Conservation (phyloP, 2,888 invertebrate species). For the Tachina lurida region DNA sequence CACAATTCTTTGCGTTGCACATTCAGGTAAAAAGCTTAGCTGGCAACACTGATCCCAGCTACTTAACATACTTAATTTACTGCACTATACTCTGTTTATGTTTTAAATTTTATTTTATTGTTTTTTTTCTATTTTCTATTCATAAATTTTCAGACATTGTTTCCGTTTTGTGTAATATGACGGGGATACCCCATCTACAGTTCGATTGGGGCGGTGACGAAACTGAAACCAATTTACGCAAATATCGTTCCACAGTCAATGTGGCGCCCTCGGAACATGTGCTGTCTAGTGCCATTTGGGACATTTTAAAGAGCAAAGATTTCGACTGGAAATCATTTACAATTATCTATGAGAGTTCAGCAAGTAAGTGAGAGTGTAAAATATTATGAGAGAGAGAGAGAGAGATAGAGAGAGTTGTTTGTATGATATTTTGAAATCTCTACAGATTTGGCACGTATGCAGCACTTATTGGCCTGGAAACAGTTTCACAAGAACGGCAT, state of each 20-base stretch:
- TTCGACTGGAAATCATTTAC: constrained; percentile 92
- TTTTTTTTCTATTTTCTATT: background rate
- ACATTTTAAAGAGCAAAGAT: constrained; percentile 85
- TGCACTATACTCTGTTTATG: constrained; percentile 16
- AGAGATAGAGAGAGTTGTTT: background rate
- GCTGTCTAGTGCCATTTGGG: constrained; percentile 88
- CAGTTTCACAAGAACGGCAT: constrained; percentile 87
- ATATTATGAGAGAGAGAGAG: background rate
- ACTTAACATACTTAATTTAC: background rate
- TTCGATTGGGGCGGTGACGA: constrained; percentile 85
- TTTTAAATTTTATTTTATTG: constrained; percentile 18
- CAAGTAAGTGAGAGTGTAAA: constrained; percentile 84
- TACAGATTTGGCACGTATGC: constrained; percentile 86
- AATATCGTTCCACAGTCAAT: constrained; percentile 86
- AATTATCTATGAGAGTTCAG: constrained; percentile 91
- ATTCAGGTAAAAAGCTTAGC: background rate
- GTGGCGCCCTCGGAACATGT: constrained; percentile 88
- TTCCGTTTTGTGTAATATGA: constrained; percentile 85
- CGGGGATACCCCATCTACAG: constrained; percentile 87
- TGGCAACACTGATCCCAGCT: background rate
- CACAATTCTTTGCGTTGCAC: too few species aligned
- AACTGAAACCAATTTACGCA: constrained; percentile 77
- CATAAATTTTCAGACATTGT: constrained; percentile 78
- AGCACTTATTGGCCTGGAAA: constrained; percentile 90
- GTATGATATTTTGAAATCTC: background rate